Evolutionary conservation across 2,113 vertebrate genomes (phyloP).

Genomic region (Cnemophilus loriae): DNA sequence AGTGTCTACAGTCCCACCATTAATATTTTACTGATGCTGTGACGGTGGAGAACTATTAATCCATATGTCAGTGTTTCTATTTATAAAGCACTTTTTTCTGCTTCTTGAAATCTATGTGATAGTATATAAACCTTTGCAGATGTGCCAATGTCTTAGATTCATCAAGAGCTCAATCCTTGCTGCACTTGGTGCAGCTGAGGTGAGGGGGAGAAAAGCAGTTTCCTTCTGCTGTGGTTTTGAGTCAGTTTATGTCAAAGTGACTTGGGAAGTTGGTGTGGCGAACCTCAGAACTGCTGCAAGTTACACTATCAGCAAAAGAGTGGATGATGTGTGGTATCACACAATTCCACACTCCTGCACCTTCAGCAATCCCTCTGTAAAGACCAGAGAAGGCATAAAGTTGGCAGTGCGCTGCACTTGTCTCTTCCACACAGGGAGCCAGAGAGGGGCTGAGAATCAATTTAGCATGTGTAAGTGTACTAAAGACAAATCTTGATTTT

Average conservation of each 20-base stretch:
- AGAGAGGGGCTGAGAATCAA: neutral
- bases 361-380: neutral
- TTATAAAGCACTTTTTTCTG: neutral
- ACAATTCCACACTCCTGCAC: neutral
- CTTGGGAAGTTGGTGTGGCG: neutral
- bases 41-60: neutral
- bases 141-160: neutral
- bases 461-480: neutral
- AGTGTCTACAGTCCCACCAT: neutral
- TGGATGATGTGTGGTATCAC: neutral
- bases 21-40: neutral
- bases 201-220: neutral
- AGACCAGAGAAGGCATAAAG: neutral
- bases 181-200: neutral
- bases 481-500: neutral
- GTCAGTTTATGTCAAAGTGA: neutral
- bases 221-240: neutral
- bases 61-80: neutral
- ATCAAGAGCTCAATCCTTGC: neutral
- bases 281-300: neutral
- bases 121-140: neutral
- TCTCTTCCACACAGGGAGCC: neutral
- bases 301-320: neutral
- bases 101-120: neutral
- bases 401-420: accelerated